Percentiles rank a stretch among this genome's conserved stretches.
These are phyloP conservation scores for Asarcornis scutulata DNA, from an alignment of 2,113 vertebrate species.

Conservation along the genomic window DNA sequence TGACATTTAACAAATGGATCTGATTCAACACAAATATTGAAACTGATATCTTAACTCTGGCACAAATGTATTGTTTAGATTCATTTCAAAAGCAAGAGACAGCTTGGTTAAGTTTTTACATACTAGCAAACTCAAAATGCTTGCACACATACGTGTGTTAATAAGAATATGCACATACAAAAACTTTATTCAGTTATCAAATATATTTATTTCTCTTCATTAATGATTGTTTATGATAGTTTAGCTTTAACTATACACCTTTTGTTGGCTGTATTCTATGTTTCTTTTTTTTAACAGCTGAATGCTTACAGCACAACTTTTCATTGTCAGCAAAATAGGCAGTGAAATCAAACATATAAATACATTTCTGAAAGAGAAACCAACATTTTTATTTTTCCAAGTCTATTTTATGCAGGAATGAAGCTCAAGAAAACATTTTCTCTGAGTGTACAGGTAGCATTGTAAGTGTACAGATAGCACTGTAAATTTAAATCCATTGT, in stretches of 20 bases:
- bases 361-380: neutral
- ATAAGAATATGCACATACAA: neutral
- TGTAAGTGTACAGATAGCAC: neutral
- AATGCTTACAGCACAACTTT: neutral
- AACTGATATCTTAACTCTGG: slow-evolving; percentile 4
- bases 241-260: neutral
- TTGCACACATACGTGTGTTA: neutral
- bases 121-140: neutral
- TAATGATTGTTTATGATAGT: neutral
- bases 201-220: neutral
- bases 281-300: neutral
- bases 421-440: neutral
- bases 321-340: neutral
- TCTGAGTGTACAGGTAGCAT: neutral
- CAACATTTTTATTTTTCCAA: neutral
- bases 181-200: neutral
- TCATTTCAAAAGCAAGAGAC: neutral
- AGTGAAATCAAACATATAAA: neutral
- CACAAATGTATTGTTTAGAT: neutral
- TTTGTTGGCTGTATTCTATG: neutral
- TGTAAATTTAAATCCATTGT: neutral
- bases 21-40: slow-evolving; percentile 23
- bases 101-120: neutral
- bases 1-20: slow-evolving; percentile 22
- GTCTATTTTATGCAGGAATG: neutral